Evolutionary conservation across 2,797 vertebrate species (phyloP), one percentile per base, ranked within the genome.

Genomic region (Galago senegalensis): DNA sequence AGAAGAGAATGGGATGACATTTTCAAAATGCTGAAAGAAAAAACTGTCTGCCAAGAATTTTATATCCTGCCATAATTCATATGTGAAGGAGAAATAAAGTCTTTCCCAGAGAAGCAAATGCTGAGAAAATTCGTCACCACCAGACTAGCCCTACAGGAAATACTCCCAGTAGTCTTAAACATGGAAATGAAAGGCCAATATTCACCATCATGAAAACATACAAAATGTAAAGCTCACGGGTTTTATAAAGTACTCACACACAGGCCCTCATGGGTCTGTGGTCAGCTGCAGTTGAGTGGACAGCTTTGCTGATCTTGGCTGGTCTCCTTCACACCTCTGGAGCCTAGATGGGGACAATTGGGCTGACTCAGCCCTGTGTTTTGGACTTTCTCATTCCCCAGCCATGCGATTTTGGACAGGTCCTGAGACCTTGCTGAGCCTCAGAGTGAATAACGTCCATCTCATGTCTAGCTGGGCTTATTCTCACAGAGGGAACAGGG

Each of bases 351-450:
- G 83, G 60, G 83, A 56, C 46, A 23, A 0, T 29, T 0, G 4
- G 81, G 60, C 40, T 1, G 2, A 27, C 60, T 56, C 12, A n/a
- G 37, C 3, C 34, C 21, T 8, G 46, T 2, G 46, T 20, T 27
- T 0, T 0, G 11, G 4, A 58, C 29, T 31, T 11, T 27, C 46
- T 56, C 17, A 1, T 4, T 27, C 69, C 40, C 11, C 18, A 7
- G 53, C 40, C 13, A 7, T 29, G 87, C 34, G 58, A 29, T 34
- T 73, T 53, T 56, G 72, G 70, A 53, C 27, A 69, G 25, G 29
- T 23, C 23, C 2, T 6, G 0, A 21, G 17, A 75, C 67, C 43
- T 76, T 23, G 67, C 85, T 10, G 65, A 80, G 76, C n/a, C 34
- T 43, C 17, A 1, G 72, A 63, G 18, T n/a, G 31, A 87, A 29